Base-by-base conservation (phyloP, 1,140 invertebrate genomes). In the Lamellibrachia luymesi region DNA sequence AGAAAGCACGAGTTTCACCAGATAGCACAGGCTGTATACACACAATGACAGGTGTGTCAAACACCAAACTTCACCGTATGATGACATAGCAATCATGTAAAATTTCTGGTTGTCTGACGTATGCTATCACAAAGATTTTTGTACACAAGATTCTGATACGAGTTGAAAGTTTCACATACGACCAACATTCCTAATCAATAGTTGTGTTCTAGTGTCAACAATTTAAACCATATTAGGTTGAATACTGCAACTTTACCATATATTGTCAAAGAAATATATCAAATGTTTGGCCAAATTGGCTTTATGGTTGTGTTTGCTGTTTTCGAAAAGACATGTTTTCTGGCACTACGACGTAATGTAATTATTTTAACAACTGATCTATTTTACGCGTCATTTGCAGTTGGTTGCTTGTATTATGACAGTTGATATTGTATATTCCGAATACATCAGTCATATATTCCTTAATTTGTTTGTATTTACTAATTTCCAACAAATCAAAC, bases 241-340 rank as follows among this genome's bases (percentile, higher is more conserved):
- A 22, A 80, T 80, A 13, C 6, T 25, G 4, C 17, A 91, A 22
- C 13, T 27, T 38, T 7, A 50, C 7, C 51, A 50, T 51, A 27
- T 50, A 91, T 91, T 50, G 91, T 17, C 51, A 27, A 91, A 51
- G 91, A 91, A 91, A 91, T 50, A n/a, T 91, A 91, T 7, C 13
- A 91, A 51, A 51, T 51, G 91, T 27, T 91, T 50, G 91, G 91
- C 49, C 91, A 50, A 91, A 50, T 22, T 91, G n/a, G 2, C 13
- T 80, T 80, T 17, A 8, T 22, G 13, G 25, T 80, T 80, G 5
- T 80, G 5, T 38, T 38, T 38, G 38, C 38, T 38, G 38, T 38
- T 38, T 38, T 38, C 38, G 38, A 38, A 80, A 80, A 80, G 64
- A 2, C 13, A 80, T 80, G 64, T 80, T 80, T 38, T 80, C 64